Base-by-base conservation (phyloP, 2,797 vertebrate genomes). In the Sciurus vulgaris region DNA sequence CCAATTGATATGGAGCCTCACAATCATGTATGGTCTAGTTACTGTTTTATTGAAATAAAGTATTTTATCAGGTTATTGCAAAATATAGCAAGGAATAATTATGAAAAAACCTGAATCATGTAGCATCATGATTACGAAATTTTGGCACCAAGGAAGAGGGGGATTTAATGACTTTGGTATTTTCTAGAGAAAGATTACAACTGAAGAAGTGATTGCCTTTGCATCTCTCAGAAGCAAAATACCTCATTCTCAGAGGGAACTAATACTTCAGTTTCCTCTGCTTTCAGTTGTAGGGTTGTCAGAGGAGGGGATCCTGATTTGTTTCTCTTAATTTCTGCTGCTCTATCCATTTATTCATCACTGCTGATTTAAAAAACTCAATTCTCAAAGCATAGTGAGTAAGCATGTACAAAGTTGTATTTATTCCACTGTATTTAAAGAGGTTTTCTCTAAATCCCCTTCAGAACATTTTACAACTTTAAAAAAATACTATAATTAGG, bases 1-100 rank as follows among this genome's bases (percentile, higher is more conserved):
- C 98, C 98, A 98, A 97, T 97, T 98, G 98, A 98, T 98, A 98
- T 94, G 95, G 98, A 98, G 95, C 93, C 95, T 97, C 97, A 98
- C 97, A 98, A 98, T 97, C 72, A 54, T 97, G 97, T 98, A 98
- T 98, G 97, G 95, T 98, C 97, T 98, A 82, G 81, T 95, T 98
- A 92, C 96, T 96, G 93, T 98, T 98, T 98, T 98, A 98, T 98
- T 97, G 97, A 82, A 65, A 91, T 56, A 97, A 97, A 59, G 95
- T 95, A 7, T 3, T 51, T 95, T 61, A 96, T 97, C 98, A 97
- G 96, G 91, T 97, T 95, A 91, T 38, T 87, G 93, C 70, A 95
- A 97, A 97, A 89, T 95, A 97, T 49, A 92, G 96, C 77, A 93
- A 76, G 79, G 26, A 63, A 69, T 24, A 97, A 95, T 59, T 95